These are phyloP conservation scores for Eutolmus rufibarbis DNA, from an alignment of 2,888 invertebrate species.

Conservation along the genomic window DNA sequence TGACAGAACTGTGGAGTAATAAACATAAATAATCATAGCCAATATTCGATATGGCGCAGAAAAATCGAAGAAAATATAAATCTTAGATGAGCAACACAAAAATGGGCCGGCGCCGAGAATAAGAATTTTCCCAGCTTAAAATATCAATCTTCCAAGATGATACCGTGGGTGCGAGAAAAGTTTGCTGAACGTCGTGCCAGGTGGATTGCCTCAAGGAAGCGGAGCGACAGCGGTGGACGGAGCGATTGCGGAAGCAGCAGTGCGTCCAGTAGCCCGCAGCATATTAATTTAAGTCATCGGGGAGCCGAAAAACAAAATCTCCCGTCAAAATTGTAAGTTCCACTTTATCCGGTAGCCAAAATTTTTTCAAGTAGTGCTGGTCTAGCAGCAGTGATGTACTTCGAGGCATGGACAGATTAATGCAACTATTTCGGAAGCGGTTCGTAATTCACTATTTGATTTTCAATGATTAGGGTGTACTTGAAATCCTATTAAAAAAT, in stretches of 20 bases:
- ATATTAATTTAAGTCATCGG: conserved; percentile 40
- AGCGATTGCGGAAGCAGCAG: conserved; percentile 16
- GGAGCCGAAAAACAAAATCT: conserved; percentile 43
- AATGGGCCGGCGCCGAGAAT: not conserved
- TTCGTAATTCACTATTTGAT: not conserved
- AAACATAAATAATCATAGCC: conserved; percentile 19
- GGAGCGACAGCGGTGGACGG: conserved; percentile 47
- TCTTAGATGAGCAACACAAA: not conserved
- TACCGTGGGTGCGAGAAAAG: conserved; percentile 63
- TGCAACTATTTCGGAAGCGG: not conserved
- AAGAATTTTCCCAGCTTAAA: not conserved
- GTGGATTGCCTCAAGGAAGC: conserved; percentile 58
- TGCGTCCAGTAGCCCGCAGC: not conserved
- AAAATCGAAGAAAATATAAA: conserved; percentile 28
- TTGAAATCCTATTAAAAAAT: not conserved
- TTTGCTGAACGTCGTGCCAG: conserved; percentile 61
- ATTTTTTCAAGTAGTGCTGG: conserved; percentile 43
- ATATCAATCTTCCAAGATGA: conserved; percentile 53
- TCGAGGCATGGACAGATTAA: not conserved
- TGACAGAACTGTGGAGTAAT: not conserved
- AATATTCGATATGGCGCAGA: not conserved
- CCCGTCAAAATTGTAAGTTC: conserved; percentile 54
- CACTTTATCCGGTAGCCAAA: conserved; percentile 35
- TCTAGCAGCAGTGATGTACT: not conserved
- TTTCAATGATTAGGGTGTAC: not conserved